Conservation (phyloP, 2,113 vertebrate genomes). For the Talpa occidentalis region DNA sequence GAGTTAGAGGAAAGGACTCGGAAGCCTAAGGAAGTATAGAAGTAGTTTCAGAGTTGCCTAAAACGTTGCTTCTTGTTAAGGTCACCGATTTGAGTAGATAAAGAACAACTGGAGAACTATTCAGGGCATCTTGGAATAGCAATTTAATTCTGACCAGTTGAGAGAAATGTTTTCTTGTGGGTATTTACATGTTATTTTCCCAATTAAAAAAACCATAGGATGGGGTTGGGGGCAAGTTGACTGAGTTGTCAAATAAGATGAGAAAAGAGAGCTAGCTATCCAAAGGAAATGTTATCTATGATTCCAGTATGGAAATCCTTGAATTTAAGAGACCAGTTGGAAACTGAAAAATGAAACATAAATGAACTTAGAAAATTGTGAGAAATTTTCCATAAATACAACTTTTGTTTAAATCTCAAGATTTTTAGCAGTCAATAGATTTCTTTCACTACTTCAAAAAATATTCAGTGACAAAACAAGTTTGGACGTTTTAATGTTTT, state of each 20-base stretch:
- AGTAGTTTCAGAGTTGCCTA: neutral
- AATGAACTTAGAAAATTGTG: neutral
- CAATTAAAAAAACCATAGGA: neutral
- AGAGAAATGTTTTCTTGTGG: neutral
- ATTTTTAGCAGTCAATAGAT: neutral
- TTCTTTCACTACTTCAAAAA: neutral
- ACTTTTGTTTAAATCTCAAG: neutral
- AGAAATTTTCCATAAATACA: neutral
- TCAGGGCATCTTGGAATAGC: neutral
- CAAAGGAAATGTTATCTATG: neutral
- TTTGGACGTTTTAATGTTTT: neutral
- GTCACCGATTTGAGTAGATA: slow-evolving; percentile 30
- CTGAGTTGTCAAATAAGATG: neutral
- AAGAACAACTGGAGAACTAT: neutral
- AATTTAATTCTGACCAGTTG: slow-evolving; percentile 7
- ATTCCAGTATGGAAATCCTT: neutral
- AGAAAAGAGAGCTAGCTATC: slow-evolving; percentile 8
- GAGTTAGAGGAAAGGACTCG: neutral
- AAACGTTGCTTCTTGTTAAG: slow-evolving; percentile 19
- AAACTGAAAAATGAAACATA: neutral
- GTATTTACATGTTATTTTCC: slow-evolving; percentile 1
- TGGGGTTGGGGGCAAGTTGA: neutral
- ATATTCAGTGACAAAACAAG: neutral
- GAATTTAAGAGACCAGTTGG: neutral
- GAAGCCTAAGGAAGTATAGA: neutral